These are phyloP conservation scores for Neotragus pygmaeus DNA, from an alignment of 2,113 vertebrate species.

Conservation along the genomic window DNA sequence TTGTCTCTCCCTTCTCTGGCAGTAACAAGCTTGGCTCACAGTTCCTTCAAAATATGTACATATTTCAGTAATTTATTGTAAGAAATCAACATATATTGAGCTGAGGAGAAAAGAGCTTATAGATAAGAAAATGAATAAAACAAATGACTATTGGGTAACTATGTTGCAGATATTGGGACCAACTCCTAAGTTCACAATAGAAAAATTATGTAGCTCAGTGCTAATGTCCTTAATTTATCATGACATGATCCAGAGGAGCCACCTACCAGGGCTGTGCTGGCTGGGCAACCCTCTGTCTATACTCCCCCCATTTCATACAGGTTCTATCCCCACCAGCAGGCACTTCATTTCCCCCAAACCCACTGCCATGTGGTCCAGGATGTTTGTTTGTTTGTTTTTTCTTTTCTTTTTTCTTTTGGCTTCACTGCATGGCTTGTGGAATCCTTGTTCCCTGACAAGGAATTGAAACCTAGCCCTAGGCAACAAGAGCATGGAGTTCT, in stretches of 20 bases:
- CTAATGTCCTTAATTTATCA: background rate
- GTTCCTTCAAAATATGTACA: background rate
- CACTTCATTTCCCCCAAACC: background rate
- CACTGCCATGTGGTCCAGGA: too few relatives aligned
- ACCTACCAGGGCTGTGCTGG: background rate
- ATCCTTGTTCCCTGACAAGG: background rate
- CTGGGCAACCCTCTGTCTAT: rapidly evolving
- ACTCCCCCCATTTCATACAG: too few relatives aligned
- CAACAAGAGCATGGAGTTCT: background rate
- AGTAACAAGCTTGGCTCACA: background rate
- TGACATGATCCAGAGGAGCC: background rate
- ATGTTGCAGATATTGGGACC: background rate
- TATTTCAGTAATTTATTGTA: background rate
- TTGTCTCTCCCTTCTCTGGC: background rate
- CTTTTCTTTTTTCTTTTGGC: background rate
- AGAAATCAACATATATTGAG: background rate
- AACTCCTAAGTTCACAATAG: background rate
- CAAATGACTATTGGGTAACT: background rate
- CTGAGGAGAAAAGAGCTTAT: background rate
- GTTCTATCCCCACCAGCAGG: background rate
- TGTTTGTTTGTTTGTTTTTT: background rate
- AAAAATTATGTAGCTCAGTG: background rate
- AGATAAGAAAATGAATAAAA: background rate
- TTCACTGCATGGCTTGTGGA: background rate
- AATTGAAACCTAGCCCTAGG: background rate